Evolutionary conservation across 2,797 vertebrate genomes (phyloP).

Genomic region (Takifugu rubripes): DNA sequence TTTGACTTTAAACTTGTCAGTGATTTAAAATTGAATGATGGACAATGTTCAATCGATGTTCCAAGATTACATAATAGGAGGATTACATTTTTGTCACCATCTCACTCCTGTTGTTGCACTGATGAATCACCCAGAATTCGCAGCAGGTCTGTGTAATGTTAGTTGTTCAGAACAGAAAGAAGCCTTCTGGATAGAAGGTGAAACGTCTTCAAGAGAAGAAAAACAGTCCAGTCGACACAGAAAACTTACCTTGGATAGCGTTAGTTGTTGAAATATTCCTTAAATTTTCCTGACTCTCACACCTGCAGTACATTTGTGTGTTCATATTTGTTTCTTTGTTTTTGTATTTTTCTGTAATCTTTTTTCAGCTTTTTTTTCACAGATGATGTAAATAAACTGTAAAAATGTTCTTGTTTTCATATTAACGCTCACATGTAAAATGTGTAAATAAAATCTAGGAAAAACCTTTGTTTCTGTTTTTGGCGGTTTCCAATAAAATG

Average conservation of each 20-base stretch:
- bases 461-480: not conserved
- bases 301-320: not conserved
- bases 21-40: too few species aligned
- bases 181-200: too few species aligned
- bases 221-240: too few species aligned
- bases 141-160: not conserved
- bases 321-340: conserved; percentile 34
- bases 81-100: not conserved
- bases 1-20: too few species aligned
- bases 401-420: conserved; percentile 57
- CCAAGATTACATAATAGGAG: too few species aligned
- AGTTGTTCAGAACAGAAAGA: not conserved
- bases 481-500: too few species aligned
- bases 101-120: too few species aligned
- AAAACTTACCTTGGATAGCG: too few species aligned
- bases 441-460: conserved; percentile 69
- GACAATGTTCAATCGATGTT: too few species aligned
- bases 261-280: conserved; percentile 1
- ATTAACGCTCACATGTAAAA: conserved; percentile 58
- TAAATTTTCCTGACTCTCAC: not conserved
- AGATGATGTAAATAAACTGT: conserved; percentile 68
- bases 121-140: conserved; percentile 24
- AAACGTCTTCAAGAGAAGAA: too few species aligned
- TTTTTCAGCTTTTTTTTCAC: conserved; percentile 40
- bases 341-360: conserved; percentile 28